phyloP scores from a whole-genome alignment of 2,797 vertebrate genomes.

The Ibycter americanus region DNA sequence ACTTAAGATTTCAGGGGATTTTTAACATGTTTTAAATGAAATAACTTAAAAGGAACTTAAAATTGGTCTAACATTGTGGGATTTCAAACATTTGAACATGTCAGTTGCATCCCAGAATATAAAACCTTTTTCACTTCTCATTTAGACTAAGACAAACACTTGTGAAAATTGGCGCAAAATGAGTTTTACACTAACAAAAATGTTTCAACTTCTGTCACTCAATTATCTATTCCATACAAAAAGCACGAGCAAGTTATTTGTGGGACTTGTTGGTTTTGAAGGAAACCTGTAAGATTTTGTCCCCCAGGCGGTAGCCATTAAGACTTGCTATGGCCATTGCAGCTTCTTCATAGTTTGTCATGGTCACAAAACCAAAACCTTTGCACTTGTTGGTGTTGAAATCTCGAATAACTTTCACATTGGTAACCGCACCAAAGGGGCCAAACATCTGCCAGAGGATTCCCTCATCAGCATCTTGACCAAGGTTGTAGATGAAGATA shows the following conservation, averaged over 20 bases:
- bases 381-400: slow-evolving; percentile 99
- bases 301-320: slow-evolving; percentile 97
- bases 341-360: slow-evolving; percentile 99
- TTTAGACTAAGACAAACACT: slow-evolving; percentile 89
- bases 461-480: slow-evolving; percentile 96
- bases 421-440: slow-evolving; percentile 97
- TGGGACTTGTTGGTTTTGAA: slow-evolving; percentile 99
- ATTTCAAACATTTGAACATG: slow-evolving; percentile 86
- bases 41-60: slow-evolving; percentile 81
- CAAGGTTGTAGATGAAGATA: slow-evolving; percentile 99
- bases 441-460: slow-evolving; percentile 99
- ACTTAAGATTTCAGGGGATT: slow-evolving; percentile 67
- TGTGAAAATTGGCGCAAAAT: slow-evolving; percentile 87
- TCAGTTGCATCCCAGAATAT: slow-evolving; percentile 86
- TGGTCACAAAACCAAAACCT: slow-evolving; percentile 99
- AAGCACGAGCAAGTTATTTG: slow-evolving; percentile 90
- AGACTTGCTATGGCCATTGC: slow-evolving; percentile 99
- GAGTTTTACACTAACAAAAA: slow-evolving; percentile 86
- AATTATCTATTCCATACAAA: slow-evolving; percentile 85
- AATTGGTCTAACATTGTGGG: slow-evolving; percentile 82
- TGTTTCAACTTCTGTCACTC: slow-evolving; percentile 81
- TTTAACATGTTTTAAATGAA: slow-evolving; percentile 78
- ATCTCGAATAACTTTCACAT: slow-evolving; percentile 99
- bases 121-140: slow-evolving; percentile 80
- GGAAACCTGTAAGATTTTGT: slow-evolving; percentile 99